These are phyloP conservation scores for Pristionchus arcanus DNA, from an alignment of 2,888 invertebrate genomes.

Conservation along the genomic window DNA sequence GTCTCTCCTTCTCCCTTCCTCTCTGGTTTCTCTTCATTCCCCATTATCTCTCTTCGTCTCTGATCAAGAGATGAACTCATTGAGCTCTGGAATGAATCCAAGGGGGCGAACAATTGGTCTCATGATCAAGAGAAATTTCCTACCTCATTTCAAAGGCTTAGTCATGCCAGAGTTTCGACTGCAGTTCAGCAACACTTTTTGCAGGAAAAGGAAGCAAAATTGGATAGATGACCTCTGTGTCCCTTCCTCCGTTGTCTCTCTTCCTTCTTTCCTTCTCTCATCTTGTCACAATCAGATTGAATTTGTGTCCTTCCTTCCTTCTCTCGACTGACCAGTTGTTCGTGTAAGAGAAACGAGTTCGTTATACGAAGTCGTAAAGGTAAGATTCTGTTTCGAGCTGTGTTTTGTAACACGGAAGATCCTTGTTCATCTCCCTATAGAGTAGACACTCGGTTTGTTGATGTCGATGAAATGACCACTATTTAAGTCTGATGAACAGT, in stretches of 20 bases:
- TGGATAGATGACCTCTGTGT: conserved; percentile 2
- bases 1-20: conserved; percentile 1
- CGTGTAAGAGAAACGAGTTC: background rate
- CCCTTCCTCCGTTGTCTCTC: background rate
- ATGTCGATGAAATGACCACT: background rate
- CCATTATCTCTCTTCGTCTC: background rate
- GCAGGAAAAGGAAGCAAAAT: background rate
- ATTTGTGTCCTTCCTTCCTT: conserved; percentile 9
- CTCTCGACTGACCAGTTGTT: conserved; percentile 1
- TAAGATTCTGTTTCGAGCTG: conserved; percentile 9
- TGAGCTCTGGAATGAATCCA: background rate
- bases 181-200: background rate
- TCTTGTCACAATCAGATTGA: conserved; percentile 21
- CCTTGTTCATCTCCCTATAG: background rate
- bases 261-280: background rate
- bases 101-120: conserved; percentile 26
- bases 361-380: conserved; percentile 9
- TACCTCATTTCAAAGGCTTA: background rate
- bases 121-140: conserved; percentile 8
- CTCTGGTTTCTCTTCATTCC: conserved; percentile 9
- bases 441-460: conserved; percentile 7
- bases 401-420: background rate
- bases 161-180: background rate
- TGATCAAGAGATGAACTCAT: background rate
- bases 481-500: background rate